Evolutionary conservation across 2,113 vertebrate species (phyloP).

Genomic region (Plecturocebus donacophilus): DNA sequence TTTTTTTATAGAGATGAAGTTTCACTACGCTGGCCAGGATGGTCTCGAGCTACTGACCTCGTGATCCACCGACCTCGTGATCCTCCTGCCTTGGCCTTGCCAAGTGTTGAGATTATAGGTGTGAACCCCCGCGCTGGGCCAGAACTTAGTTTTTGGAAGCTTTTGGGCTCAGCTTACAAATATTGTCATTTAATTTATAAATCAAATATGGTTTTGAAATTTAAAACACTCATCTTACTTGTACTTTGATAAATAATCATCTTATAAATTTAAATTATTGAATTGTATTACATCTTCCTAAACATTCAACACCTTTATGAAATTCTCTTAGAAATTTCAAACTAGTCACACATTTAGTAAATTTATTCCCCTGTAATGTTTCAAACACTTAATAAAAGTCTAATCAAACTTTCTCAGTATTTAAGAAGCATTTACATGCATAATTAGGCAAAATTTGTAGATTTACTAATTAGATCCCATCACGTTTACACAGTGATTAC

Average conservation of each 20-base stretch:
- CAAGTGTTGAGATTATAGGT: too few relatives aligned
- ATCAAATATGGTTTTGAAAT: background rate
- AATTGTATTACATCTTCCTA: conserved; percentile 29
- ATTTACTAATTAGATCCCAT: conserved; percentile 17
- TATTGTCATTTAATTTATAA: conserved; percentile 42
- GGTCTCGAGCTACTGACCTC: too few relatives aligned
- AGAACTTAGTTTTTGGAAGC: background rate
- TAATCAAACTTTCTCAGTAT: conserved; percentile 28
- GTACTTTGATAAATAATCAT: background rate
- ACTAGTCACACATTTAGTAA: background rate
- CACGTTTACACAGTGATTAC: background rate
- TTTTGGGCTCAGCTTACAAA: conserved; percentile 2
- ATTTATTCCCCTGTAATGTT: background rate
- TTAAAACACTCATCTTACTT: background rate
- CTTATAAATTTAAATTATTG: conserved; percentile 30
- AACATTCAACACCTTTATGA: background rate
- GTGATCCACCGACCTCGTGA: too few relatives aligned
- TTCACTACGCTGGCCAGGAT: too few relatives aligned
- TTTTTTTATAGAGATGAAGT: too few relatives aligned
- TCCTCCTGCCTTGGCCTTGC: too few relatives aligned
- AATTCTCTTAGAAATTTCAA: conserved; percentile 21
- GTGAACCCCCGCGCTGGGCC: too few relatives aligned
- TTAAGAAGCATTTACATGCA: conserved; percentile 19
- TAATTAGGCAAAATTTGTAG: conserved; percentile 29
- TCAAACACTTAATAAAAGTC: conserved; percentile 39